Evolutionary conservation across 2,113 vertebrate species (phyloP).

Genomic region (Myotis brandtii): DNA sequence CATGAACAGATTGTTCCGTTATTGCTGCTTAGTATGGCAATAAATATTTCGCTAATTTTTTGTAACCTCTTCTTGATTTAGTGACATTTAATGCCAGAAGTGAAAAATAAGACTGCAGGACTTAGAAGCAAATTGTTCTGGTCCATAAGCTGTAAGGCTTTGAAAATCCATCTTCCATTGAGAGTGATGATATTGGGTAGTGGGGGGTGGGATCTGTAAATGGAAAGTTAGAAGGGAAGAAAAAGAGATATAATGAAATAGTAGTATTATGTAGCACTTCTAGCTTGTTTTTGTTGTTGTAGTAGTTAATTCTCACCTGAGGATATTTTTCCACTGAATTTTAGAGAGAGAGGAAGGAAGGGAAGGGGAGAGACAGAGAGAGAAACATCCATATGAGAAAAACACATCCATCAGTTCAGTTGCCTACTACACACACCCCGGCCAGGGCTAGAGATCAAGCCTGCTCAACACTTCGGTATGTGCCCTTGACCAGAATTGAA

Average conservation of each 20-base stretch:
- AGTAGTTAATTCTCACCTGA: too few relatives aligned
- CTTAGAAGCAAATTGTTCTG: not conserved
- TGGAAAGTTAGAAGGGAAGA: not conserved
- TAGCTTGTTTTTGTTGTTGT: not conserved
- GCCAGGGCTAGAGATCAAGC: too few relatives aligned
- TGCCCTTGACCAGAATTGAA: too few relatives aligned
- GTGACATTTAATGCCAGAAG: not conserved
- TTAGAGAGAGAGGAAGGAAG: too few relatives aligned
- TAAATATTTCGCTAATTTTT: not conserved
- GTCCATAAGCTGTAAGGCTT: not conserved
- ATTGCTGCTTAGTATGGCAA: not conserved
- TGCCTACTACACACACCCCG: too few relatives aligned
- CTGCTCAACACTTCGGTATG: too few relatives aligned
- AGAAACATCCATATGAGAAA: too few relatives aligned
- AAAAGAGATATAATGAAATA: not conserved
- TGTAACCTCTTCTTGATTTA: constrained; percentile 20
- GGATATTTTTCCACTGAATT: too few relatives aligned
- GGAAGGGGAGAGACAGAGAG: too few relatives aligned
- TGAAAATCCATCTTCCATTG: not conserved
- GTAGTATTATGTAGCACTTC: not conserved
- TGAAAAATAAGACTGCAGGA: not conserved
- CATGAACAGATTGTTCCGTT: constrained; percentile 27
- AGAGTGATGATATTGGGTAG: not conserved
- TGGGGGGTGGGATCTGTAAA: accelerated
- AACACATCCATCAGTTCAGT: too few relatives aligned